Percentiles rank a stretch among this genome's conserved stretches.
Conservation (phyloP, 35 echinoderm and acorn worm genomes). For the Lytechinus variegatus region DNA sequence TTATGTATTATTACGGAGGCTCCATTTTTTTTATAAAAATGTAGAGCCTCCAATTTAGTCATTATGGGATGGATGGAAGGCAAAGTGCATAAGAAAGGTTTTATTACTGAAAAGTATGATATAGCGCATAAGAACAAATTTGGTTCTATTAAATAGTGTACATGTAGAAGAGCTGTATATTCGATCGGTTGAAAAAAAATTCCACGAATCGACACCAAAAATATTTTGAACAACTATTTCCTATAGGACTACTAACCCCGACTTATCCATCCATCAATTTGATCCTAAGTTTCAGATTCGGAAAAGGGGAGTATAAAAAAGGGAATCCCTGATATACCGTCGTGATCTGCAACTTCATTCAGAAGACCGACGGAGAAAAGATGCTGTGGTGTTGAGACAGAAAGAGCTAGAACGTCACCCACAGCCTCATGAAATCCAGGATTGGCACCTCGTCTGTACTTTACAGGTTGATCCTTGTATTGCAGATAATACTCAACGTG, state of each 20-base stretch:
- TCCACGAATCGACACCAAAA: too few relatives aligned
- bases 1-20: not conserved
- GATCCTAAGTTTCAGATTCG: not conserved
- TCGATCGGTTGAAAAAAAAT: too few relatives aligned
- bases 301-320: not conserved
- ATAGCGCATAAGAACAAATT: not conserved
- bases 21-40: not conserved
- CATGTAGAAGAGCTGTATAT: too few relatives aligned
- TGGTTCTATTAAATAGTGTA: not conserved
- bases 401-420: slow-evolving; percentile 73
- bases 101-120: not conserved
- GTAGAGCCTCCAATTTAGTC: not conserved
- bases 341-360: slow-evolving; percentile 37
- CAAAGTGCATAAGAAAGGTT: not conserved
- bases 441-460: slow-evolving; percentile 69
- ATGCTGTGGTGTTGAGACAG: slow-evolving; percentile 77
- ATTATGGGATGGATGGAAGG: not conserved
- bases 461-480: slow-evolving; percentile 66
- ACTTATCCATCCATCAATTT: too few relatives aligned
- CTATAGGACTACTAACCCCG: too few relatives aligned
- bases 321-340: slow-evolving; percentile 40
- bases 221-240: too few relatives aligned
- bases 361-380: slow-evolving; percentile 56
- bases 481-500: slow-evolving; percentile 74
- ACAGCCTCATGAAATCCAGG: slow-evolving; percentile 84